Base-by-base conservation (phyloP, 2,888 invertebrate genomes). In the Teleiodes luculella region DNA sequence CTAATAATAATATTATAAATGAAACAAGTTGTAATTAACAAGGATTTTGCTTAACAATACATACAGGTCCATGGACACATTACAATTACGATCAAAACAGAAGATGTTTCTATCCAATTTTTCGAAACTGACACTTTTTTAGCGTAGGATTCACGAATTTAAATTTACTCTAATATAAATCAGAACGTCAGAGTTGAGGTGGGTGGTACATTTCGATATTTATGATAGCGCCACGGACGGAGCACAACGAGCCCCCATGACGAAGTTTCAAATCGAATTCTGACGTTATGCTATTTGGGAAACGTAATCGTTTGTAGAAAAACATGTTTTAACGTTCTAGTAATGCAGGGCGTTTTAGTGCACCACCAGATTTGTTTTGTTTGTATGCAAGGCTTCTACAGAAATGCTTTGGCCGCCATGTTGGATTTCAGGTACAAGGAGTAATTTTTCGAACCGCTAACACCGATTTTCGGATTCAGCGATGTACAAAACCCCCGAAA, bases 161-260 rank as follows among this genome's bases (percentile, higher is more conserved):
- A n/a, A n/a, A n/a, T n/a, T n/a, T n/a, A n/a, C 48, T 35, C 47
- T 55, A 55, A 53, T 54, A 57, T 43, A 33, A 52, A 61, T 60
- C 57, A 56, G 56, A 55, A 53, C 48, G 31, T 16, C 48, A 16
- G 47, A 52, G n/a, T 41, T 43, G 37, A 8, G 35, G 28, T 49
- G 37, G 36, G 36, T 37, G 49, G 36, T 5, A 37, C 20, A 20
- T 31, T 47, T 43, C 28, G 20, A 18, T n/a, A 16, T 33, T 47
- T 7, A 18, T 16, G 39, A 39, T 2, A 33, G 2, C 10, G 8
- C 16, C 14, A 11, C n/a, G n/a, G 46, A 28, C 31, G 31, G 8
- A 13, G 20, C 20, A 20, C 2, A 13, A 35, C 2, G 20, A 35
- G 48, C n/a, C 35, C 49, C 28, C 1, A 7, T 13, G 28, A 24